phyloP scores from a whole-genome alignment of 1,140 invertebrate genomes.

The Caenorhabditis latens region DNA sequence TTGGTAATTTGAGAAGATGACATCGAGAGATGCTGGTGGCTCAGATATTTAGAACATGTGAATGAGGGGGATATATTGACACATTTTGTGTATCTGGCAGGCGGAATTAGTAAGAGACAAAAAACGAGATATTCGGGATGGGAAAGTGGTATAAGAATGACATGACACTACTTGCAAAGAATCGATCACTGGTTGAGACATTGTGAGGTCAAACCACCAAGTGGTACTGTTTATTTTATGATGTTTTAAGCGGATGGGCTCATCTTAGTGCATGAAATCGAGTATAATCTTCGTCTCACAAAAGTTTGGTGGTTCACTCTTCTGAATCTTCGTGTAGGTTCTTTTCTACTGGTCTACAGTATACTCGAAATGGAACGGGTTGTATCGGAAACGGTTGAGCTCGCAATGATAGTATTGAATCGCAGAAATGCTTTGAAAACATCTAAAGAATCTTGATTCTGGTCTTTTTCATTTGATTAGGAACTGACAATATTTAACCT shows the following conservation, averaged over 20 bases:
- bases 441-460: too few species aligned
- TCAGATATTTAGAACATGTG: background rate
- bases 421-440: too few species aligned
- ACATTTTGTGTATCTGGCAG: conserved; percentile 30
- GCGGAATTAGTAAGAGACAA: conserved; percentile 3
- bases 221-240: background rate
- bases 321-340: too few species aligned
- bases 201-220: conserved; percentile 9
- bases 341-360: too few species aligned
- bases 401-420: too few species aligned
- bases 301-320: too few species aligned
- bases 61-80: conserved; percentile 35
- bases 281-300: too few species aligned
- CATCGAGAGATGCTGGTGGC: background rate
- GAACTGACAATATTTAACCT: too few species aligned
- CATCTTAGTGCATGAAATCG: too few species aligned
- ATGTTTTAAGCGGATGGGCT: background rate
- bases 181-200: conserved; percentile 2
- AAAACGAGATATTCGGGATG: background rate
- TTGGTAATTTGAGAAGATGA: conserved; percentile 32
- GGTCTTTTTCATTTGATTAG: too few species aligned
- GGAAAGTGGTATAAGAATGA: background rate
- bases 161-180: background rate
- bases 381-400: too few species aligned
- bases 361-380: too few species aligned